These are phyloP conservation scores for Drosophila limbata DNA, from an alignment of 2,888 invertebrate species.

Conservation along the genomic window DNA sequence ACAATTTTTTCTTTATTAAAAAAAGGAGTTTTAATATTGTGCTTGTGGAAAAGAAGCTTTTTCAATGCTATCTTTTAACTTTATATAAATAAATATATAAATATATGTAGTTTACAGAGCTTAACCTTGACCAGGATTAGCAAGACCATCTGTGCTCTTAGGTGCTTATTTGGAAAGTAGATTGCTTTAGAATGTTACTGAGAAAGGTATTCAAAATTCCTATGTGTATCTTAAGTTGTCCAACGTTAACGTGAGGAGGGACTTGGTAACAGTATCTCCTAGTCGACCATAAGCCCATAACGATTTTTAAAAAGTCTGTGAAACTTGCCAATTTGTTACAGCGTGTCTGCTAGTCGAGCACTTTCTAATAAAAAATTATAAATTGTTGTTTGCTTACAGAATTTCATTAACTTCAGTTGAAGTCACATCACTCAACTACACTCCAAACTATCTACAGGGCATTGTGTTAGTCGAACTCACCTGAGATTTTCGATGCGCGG, in stretches of 20 bases:
- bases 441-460: too few species aligned
- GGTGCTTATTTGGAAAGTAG: neutral
- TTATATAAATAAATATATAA: too few species aligned
- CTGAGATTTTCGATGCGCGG: constrained; percentile 87
- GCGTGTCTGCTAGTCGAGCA: neutral
- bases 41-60: too few species aligned
- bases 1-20: neutral
- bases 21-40: neutral
- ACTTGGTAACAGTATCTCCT: neutral
- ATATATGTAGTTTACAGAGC: too few species aligned
- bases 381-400: neutral
- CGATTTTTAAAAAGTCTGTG: too few species aligned
- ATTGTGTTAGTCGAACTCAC: constrained; percentile 77
- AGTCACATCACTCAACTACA: neutral
- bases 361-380: neutral
- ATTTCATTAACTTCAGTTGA: neutral
- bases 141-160: too few species aligned
- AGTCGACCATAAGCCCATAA: neutral
- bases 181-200: too few species aligned
- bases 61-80: too few species aligned
- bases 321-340: neutral
- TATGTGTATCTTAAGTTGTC: neutral
- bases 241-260: neutral
- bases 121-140: too few species aligned
- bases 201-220: neutral